Conservation (phyloP, 2,797 vertebrate species). For the Arremon brunneinucha region DNA sequence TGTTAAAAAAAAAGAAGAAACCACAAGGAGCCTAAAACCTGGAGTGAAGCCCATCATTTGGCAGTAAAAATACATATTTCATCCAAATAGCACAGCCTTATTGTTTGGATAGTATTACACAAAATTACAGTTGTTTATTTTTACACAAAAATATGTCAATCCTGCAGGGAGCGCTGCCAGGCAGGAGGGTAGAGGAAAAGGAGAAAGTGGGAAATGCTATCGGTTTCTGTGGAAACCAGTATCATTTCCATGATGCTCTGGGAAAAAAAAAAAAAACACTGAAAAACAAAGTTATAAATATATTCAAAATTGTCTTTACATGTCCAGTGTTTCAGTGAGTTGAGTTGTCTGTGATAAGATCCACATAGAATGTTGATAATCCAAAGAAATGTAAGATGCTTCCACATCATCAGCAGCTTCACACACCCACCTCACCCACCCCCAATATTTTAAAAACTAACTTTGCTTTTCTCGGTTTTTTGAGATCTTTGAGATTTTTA, state of each 20-base stretch:
- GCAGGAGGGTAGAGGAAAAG: neutral
- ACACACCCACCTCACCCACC: neutral
- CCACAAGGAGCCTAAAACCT: neutral
- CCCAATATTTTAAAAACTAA: neutral
- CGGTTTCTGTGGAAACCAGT: neutral
- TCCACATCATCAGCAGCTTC: neutral
- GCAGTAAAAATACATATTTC: neutral
- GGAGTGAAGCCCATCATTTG: neutral
- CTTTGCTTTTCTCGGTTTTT: neutral
- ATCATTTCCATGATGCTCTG: neutral
- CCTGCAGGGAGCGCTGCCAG: neutral
- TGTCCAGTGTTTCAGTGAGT: neutral
- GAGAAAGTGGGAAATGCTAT: neutral
- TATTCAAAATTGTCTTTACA: neutral
- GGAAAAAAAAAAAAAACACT: neutral
- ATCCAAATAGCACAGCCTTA: neutral
- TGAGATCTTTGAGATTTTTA: neutral
- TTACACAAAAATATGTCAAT: neutral
- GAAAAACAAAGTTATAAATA: neutral
- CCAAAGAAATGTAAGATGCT: neutral
- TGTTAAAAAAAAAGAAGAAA: neutral
- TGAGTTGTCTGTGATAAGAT: neutral
- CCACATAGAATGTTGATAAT: neutral
- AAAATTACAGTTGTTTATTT: conserved; percentile 8
- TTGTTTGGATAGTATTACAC: neutral